Evolutionary conservation across 2,797 vertebrate genomes (phyloP).

Genomic region (Lagorchestes hirsutus): DNA sequence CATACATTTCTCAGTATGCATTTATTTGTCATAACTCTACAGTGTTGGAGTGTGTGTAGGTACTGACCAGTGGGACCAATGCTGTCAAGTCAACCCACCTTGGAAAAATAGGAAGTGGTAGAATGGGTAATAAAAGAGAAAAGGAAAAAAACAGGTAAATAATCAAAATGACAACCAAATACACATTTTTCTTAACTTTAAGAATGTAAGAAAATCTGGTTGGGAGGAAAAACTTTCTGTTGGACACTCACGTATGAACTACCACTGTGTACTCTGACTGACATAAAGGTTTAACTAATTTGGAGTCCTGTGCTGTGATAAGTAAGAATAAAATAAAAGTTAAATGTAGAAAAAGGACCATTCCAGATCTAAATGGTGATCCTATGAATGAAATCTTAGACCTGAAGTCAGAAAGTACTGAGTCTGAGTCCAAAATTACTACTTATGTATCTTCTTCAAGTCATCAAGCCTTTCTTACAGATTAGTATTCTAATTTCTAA

Average conservation of each 20-base stretch:
- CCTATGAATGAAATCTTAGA: not conserved
- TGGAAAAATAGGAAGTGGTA: conserved; percentile 27
- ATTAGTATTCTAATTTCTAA: not conserved
- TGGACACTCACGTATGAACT: conserved; percentile 12
- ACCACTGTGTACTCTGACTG: not conserved
- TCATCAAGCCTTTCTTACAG: not conserved
- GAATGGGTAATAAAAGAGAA: conserved; percentile 29
- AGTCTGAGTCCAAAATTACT: not conserved
- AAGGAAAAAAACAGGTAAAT: not conserved
- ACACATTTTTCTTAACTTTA: conserved; percentile 33
- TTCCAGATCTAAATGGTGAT: not conserved
- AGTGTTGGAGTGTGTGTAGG: not conserved
- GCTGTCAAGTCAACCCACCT: conserved; percentile 40
- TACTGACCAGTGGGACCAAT: conserved; percentile 39
- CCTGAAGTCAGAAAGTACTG: not conserved
- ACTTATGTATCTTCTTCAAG: not conserved
- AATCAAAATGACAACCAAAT: not conserved
- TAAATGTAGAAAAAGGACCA: not conserved
- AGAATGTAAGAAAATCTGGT: conserved; percentile 35
- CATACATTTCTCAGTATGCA: conserved; percentile 43
- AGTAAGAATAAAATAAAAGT: not conserved
- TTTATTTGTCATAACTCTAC: conserved; percentile 61
- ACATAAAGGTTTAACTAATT: not conserved
- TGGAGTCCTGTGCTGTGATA: not conserved
- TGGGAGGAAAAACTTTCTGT: not conserved